These are phyloP conservation scores for Ornithoptera priamus DNA, from an alignment of 2,888 invertebrate genomes.

Conservation along the genomic window DNA sequence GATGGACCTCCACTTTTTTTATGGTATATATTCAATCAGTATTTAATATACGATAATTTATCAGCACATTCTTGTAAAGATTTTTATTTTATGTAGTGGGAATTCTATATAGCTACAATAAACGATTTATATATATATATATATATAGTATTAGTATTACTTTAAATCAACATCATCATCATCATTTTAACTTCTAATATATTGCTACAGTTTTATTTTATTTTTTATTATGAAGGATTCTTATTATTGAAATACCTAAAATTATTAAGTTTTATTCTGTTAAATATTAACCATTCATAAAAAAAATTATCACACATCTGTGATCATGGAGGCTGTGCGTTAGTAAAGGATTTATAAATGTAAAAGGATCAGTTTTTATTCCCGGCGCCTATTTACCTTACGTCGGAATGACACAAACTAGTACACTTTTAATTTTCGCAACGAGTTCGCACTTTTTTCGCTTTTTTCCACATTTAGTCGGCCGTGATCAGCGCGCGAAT, in stretches of 20 bases:
- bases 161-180: too few species aligned
- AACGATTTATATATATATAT: too few species aligned
- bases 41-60: too few species aligned
- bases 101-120: too few species aligned
- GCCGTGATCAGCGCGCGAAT: slow-evolving; percentile 22
- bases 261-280: not conserved
- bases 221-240: too few species aligned
- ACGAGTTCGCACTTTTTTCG: slow-evolving; percentile 6
- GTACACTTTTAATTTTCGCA: slow-evolving; percentile 6
- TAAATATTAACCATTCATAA: not conserved
- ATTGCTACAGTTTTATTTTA: too few species aligned
- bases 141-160: too few species aligned
- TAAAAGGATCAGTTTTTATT: not conserved
- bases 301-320: not conserved
- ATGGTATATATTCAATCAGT: too few species aligned
- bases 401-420: not conserved
- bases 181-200: too few species aligned
- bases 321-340: not conserved
- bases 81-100: too few species aligned
- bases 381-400: not conserved
- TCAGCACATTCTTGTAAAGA: too few species aligned
- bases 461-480: slow-evolving; percentile 16
- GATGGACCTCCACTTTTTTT: too few species aligned
- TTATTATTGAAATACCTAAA: not conserved
- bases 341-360: not conserved